A percentile compares a stretch with the other conserved stretches of the same genome.
These are phyloP conservation scores for Tubiluchus corallicola DNA, from an alignment of 2,888 invertebrate genomes.

Conservation along the genomic window DNA sequence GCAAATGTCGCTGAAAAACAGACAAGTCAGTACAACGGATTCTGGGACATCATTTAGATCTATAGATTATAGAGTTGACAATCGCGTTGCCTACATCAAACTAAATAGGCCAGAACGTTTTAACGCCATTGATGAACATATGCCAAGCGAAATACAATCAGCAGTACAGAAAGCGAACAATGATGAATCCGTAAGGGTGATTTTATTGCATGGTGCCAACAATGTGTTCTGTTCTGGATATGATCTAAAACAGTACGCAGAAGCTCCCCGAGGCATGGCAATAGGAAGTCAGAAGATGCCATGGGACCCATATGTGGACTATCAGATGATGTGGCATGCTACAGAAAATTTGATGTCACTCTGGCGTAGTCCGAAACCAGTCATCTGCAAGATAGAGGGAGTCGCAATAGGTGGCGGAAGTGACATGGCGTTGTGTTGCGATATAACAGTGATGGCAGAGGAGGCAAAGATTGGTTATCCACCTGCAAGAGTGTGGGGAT, in stretches of 20 bases:
- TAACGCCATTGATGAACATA: constrained; percentile 15
- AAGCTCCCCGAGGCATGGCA: constrained; percentile 12
- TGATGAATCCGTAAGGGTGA: constrained; percentile 14
- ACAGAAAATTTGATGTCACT: constrained; percentile 15
- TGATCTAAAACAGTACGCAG: constrained; percentile 15
- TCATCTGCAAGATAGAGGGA: constrained; percentile 14
- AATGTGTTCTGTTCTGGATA: constrained; percentile 16
- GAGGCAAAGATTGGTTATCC: constrained; percentile 17
- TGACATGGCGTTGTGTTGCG: constrained; percentile 16
- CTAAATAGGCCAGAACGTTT: constrained; percentile 15
- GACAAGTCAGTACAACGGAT: too few species aligned
- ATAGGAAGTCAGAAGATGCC: constrained; percentile 15
- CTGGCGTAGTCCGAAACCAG: constrained; percentile 15
- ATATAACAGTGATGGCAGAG: constrained; percentile 15
- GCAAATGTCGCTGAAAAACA: too few species aligned
- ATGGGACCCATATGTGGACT: constrained; percentile 17
- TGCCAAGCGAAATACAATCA: constrained; percentile 14
- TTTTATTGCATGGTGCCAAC: constrained; percentile 13
- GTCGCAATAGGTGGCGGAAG: constrained; percentile 16
- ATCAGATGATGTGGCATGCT: constrained; percentile 13
- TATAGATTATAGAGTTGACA: constrained; percentile 11
- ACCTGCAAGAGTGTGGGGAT: constrained; percentile 16
- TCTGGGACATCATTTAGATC: too few species aligned
- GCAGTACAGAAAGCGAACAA: constrained; percentile 15
- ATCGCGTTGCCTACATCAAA: constrained; percentile 13